phyloP scores from a whole-genome alignment of 2,797 vertebrate species.

The Onychomys arenicola region DNA sequence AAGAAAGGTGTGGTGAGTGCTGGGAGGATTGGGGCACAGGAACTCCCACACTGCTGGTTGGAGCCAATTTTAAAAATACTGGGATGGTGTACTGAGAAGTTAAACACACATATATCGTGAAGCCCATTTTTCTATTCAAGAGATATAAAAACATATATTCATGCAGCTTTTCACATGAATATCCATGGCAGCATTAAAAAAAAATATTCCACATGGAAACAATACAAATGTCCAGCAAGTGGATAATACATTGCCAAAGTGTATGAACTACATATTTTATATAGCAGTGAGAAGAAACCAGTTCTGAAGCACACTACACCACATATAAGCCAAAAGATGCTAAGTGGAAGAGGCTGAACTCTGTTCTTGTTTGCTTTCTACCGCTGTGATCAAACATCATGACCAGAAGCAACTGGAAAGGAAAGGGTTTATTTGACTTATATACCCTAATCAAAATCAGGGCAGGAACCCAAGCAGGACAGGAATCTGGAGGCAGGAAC shows the following conservation, averaged over 20 bases:
- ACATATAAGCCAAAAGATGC: neutral
- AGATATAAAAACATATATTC: neutral
- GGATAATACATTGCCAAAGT: neutral
- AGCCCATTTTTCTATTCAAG: slow-evolving; percentile 5
- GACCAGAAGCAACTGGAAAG: neutral
- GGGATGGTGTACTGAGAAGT: neutral
- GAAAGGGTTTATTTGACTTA: neutral
- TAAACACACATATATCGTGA: slow-evolving; percentile 6
- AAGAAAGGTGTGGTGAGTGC: neutral
- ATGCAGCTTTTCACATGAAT: slow-evolving; percentile 7
- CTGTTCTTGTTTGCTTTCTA: neutral
- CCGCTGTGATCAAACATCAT: neutral
- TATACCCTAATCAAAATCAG: neutral
- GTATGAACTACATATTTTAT: neutral
- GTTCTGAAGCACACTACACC: neutral
- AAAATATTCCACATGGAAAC: neutral
- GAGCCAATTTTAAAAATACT: neutral
- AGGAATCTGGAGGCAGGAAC: neutral
- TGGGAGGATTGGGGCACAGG: neutral
- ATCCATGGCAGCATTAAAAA: slow-evolving; percentile 6
- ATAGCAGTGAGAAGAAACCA: neutral
- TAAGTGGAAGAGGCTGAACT: neutral
- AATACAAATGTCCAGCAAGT: slow-evolving; percentile 15
- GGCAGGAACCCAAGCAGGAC: neutral
- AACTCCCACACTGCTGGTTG: neutral